Evolutionary conservation across 2,113 vertebrate species (phyloP).

Genomic region (Lepidothrix coronata): DNA sequence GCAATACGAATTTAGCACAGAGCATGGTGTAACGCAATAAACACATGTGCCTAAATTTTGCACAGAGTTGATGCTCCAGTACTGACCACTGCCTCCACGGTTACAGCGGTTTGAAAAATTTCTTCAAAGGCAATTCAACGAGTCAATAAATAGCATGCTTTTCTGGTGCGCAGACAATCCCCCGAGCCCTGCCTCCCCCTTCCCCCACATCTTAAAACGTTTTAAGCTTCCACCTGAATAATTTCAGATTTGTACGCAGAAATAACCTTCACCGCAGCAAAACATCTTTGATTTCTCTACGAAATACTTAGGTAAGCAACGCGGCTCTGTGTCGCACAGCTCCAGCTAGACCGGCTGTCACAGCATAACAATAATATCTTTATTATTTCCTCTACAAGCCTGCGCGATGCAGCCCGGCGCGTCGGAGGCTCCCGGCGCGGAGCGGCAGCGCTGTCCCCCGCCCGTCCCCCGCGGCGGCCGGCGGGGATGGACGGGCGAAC

Average conservation of each 20-base stretch:
- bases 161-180: not conserved
- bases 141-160: not conserved
- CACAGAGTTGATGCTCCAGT: not conserved
- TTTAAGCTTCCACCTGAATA: not conserved
- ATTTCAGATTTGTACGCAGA: not conserved
- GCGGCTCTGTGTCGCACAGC: not conserved
- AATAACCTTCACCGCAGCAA: not conserved
- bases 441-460: not conserved
- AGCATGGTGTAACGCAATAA: not conserved
- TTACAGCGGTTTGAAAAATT: rapidly evolving
- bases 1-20: not conserved
- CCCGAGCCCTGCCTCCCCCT: not conserved
- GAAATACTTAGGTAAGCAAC: not conserved
- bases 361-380: not conserved
- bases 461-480: not conserved
- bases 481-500: not conserved
- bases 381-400: not conserved
- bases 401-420: not conserved
- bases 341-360: not conserved
- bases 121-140: not conserved
- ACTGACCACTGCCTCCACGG: not conserved
- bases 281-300: not conserved
- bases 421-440: not conserved
- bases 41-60: not conserved
- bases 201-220: not conserved